phyloP scores from a whole-genome alignment of 2,888 invertebrate species.

The Platypus cylindrus region DNA sequence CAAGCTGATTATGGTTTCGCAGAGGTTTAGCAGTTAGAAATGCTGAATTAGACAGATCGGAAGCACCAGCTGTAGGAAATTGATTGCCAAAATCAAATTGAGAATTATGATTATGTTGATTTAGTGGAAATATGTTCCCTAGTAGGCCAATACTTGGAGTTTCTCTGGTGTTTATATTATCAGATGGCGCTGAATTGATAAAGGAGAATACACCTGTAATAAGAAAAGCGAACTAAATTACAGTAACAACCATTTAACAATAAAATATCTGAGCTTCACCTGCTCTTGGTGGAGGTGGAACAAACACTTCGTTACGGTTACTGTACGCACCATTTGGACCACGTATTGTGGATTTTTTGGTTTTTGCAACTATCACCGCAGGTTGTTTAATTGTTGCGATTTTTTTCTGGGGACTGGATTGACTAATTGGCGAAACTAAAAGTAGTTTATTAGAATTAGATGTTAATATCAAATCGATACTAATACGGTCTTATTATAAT shows the following conservation, averaged over 20 bases:
- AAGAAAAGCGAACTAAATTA: constrained; percentile 5
- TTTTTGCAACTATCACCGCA: constrained; percentile 11
- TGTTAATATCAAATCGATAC: too few relatives aligned
- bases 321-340: constrained; percentile 24
- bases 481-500: too few relatives aligned
- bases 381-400: constrained; percentile 7
- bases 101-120: constrained; percentile 33
- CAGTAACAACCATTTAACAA: constrained; percentile 1
- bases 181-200: constrained; percentile 6
- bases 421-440: too few relatives aligned
- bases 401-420: too few relatives aligned
- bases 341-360: constrained; percentile 23
- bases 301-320: constrained; percentile 30
- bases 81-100: constrained; percentile 27
- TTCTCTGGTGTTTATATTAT: constrained; percentile 19
- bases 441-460: too few relatives aligned
- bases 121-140: constrained; percentile 37
- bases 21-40: constrained; percentile 21
- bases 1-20: constrained; percentile 33
- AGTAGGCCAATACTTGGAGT: constrained; percentile 18
- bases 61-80: constrained; percentile 33
- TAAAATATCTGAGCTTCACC: constrained; percentile 1
- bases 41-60: constrained; percentile 26
- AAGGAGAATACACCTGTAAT: constrained; percentile 8
- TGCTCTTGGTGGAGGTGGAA: constrained; percentile 22